Conservation (phyloP, 2,888 invertebrate genomes). For the Serripes groenlandicus region DNA sequence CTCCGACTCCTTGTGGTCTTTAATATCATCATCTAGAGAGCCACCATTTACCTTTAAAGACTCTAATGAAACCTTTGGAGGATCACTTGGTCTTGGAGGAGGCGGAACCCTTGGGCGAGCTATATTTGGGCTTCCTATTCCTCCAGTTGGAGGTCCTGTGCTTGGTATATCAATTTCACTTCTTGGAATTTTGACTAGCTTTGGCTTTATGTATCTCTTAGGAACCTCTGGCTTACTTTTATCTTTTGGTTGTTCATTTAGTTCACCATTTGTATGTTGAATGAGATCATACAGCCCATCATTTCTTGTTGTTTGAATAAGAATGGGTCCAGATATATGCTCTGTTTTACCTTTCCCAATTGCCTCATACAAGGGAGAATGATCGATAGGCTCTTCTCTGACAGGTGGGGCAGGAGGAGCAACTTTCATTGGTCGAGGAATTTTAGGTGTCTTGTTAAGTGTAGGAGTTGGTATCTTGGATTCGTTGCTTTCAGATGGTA, state of each 20-base stretch:
- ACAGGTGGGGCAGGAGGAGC: constrained; percentile 16
- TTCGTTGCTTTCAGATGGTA: not conserved
- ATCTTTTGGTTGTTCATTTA: constrained; percentile 15
- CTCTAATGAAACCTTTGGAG: constrained; percentile 37
- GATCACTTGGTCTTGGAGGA: constrained; percentile 63
- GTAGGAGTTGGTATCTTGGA: constrained; percentile 36
- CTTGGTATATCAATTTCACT: constrained; percentile 47
- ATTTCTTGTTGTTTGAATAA: constrained; percentile 16
- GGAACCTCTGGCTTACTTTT: constrained; percentile 71
- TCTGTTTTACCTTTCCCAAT: constrained; percentile 18
- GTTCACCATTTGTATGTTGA: constrained; percentile 25
- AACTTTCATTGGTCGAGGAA: constrained; percentile 49
- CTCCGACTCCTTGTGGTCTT: constrained; percentile 49
- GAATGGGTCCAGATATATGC: constrained; percentile 27
- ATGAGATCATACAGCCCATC: constrained; percentile 49
- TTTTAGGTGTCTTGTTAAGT: constrained; percentile 40
- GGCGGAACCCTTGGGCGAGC: constrained; percentile 51
- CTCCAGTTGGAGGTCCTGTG: constrained; percentile 12
- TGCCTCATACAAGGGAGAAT: constrained; percentile 34
- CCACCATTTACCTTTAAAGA: constrained; percentile 12
- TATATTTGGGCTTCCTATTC: constrained; percentile 1
- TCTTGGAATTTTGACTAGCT: constrained; percentile 74
- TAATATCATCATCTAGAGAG: constrained; percentile 31
- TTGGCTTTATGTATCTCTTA: constrained; percentile 74
- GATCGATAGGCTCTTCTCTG: not conserved